These are phyloP conservation scores for Scomber colias DNA, from an alignment of 2,113 vertebrate genomes.

Conservation along the genomic window DNA sequence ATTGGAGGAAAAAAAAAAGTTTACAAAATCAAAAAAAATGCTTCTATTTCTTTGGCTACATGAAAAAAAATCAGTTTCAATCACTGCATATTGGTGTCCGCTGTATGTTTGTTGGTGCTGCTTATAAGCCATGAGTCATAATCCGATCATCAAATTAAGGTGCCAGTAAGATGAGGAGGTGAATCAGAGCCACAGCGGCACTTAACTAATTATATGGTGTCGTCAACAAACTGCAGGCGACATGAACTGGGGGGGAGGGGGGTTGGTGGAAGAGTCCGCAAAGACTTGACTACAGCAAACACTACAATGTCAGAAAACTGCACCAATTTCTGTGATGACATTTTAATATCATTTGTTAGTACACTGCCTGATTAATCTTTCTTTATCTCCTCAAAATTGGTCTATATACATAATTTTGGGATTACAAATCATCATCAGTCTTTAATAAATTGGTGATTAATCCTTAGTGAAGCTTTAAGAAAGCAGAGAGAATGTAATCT, in stretches of 20 bases:
- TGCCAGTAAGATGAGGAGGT: not conserved
- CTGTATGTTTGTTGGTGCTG: not conserved
- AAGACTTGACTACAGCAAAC: not conserved
- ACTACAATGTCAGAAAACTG: too few species aligned
- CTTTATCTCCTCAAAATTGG: too few species aligned
- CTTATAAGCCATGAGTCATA: not conserved
- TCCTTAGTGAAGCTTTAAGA: too few species aligned
- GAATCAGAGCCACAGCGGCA: not conserved
- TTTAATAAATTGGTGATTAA: too few species aligned
- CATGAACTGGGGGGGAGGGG: not conserved
- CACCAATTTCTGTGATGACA: not conserved
- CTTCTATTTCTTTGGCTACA: not conserved
- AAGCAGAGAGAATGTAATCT: too few species aligned
- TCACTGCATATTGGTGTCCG: not conserved
- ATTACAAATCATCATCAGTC: too few species aligned
- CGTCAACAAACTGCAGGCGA: conserved; percentile 17
- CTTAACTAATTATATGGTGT: conserved; percentile 7
- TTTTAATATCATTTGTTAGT: not conserved
- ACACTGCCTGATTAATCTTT: not conserved
- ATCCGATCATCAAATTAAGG: not conserved
- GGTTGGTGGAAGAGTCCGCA: not conserved
- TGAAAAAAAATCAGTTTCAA: not conserved
- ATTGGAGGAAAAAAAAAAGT: not conserved
- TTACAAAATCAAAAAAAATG: not conserved
- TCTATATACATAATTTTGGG: too few species aligned